Conservation (phyloP, 2,113 vertebrate species). For the Bambusicola thoracicus region DNA sequence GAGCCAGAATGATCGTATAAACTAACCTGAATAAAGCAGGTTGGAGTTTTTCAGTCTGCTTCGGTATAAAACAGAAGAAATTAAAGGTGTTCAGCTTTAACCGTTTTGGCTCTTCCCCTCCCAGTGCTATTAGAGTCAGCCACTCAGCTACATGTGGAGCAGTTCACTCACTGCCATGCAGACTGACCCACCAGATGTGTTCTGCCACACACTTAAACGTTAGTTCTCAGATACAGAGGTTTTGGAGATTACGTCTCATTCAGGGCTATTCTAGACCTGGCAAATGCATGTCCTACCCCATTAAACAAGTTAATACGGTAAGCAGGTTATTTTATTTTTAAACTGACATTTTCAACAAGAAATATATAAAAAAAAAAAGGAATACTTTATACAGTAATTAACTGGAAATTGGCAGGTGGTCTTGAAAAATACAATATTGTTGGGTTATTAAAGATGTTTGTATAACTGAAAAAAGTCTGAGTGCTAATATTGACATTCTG, state of each 20-base stretch:
- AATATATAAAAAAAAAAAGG: background rate
- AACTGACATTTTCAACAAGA: background rate
- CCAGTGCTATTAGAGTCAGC: background rate
- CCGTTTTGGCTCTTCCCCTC: background rate
- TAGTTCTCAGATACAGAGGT: background rate
- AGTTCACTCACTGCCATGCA: background rate
- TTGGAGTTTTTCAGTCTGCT: background rate
- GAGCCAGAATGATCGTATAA: background rate
- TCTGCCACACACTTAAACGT: background rate
- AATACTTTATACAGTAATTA: background rate
- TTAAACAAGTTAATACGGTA: background rate
- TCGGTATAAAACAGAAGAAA: background rate
- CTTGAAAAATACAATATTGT: background rate
- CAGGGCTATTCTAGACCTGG: background rate
- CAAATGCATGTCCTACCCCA: background rate
- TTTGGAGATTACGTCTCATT: background rate
- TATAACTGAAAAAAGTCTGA: background rate
- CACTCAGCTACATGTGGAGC: background rate
- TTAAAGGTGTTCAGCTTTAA: background rate
- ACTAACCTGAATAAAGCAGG: constrained; percentile 10
- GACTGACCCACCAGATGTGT: background rate
- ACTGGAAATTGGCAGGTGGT: background rate
- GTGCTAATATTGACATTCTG: background rate
- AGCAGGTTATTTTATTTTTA: background rate
- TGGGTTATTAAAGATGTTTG: background rate